phyloP scores from a whole-genome alignment of 2,888 invertebrate species.

The Lacanobia wlatinum region DNA sequence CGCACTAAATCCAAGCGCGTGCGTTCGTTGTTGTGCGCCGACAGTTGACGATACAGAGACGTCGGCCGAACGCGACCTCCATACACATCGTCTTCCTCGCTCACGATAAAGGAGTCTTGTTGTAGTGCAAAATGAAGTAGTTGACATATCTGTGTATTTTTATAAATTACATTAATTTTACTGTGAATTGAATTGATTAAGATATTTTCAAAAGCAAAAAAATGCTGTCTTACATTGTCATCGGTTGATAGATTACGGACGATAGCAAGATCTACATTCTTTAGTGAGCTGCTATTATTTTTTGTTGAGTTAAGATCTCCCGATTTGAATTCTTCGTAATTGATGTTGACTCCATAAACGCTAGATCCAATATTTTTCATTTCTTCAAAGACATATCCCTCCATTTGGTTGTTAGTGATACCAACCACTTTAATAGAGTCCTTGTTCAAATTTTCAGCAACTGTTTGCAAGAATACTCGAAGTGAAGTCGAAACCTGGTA shows the following conservation, averaged over 20 bases:
- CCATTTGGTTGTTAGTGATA: conserved; percentile 40
- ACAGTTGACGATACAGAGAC: conserved; percentile 43
- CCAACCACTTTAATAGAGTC: conserved; percentile 59
- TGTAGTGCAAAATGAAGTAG: conserved; percentile 46
- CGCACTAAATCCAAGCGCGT: conserved; percentile 52
- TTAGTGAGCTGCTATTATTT: conserved; percentile 17
- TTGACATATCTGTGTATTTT: conserved; percentile 42
- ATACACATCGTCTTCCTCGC: conserved; percentile 47
- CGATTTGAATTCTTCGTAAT: conserved; percentile 52
- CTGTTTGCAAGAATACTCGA: conserved; percentile 67
- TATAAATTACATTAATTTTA: background rate
- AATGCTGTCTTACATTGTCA: conserved; percentile 53
- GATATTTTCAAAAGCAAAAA: too few species aligned
- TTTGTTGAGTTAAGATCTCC: conserved; percentile 12
- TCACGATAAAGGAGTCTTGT: conserved; percentile 50
- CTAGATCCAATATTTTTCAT: conserved; percentile 51
- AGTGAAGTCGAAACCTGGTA: conserved; percentile 61
- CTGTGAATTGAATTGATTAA: background rate
- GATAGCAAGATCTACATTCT: conserved; percentile 58
- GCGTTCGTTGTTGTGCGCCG: conserved; percentile 35
- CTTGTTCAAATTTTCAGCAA: conserved; percentile 70
- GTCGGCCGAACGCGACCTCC: conserved; percentile 35
- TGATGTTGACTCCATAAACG: conserved; percentile 50
- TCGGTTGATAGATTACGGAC: conserved; percentile 61
- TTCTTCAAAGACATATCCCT: conserved; percentile 49